A percentile compares a stretch with the other conserved stretches of the same genome.
Evolutionary conservation across 2,797 vertebrate species (phyloP).

Genomic region (Ambastaia sidthimunki): DNA sequence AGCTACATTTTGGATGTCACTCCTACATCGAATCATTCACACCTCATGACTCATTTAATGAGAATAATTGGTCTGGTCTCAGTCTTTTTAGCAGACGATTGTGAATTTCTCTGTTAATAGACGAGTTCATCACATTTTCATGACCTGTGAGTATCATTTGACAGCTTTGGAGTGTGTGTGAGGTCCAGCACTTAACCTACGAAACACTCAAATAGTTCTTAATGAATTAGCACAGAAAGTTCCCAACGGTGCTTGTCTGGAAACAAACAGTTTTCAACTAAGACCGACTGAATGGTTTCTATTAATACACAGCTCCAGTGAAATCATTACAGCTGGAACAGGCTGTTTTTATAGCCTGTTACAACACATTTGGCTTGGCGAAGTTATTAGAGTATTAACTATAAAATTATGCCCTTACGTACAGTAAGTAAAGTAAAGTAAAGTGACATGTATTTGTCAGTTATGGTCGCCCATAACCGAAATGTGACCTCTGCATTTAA

Average conservation of each 20-base stretch:
- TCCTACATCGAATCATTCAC: background rate
- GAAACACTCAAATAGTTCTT: background rate
- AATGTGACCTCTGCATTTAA: too few species aligned
- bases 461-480: too few species aligned
- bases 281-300: background rate
- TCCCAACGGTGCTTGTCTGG: background rate
- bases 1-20: background rate
- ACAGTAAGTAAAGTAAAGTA: too few species aligned
- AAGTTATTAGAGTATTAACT: background rate
- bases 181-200: background rate
- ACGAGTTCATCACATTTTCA: background rate
- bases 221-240: background rate
- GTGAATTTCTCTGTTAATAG: background rate
- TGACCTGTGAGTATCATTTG: constrained; percentile 1
- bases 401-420: too few species aligned
- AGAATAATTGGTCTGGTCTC: background rate
- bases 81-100: background rate
- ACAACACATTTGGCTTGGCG: too few species aligned
- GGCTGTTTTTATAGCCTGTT: background rate
- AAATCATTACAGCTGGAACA: background rate
- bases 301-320: background rate
- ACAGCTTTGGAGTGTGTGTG: background rate
- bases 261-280: background rate
- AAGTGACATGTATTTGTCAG: too few species aligned
- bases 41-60: background rate